These are phyloP conservation scores for Eledone cirrhosa DNA, from an alignment of 2,888 invertebrate genomes.

Conservation along the genomic window DNA sequence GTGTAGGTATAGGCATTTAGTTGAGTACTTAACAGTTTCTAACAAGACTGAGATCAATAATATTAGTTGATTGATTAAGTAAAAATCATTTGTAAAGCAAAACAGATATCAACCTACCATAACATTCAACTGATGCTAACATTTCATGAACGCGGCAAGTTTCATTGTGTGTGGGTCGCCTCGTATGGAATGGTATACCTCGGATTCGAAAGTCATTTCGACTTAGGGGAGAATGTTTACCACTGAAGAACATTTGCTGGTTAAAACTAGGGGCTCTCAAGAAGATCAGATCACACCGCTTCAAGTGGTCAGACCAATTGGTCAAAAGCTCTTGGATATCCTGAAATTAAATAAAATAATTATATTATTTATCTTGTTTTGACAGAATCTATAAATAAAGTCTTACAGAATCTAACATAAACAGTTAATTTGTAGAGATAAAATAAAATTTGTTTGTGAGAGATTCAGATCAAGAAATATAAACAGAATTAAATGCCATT, in stretches of 20 bases:
- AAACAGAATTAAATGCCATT: too few relatives aligned
- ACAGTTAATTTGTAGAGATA: background rate
- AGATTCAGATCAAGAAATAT: too few relatives aligned
- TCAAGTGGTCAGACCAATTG: conserved; percentile 76
- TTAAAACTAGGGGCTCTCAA: conserved; percentile 82
- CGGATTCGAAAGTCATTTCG: conserved; percentile 58
- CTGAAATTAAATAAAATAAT: conserved; percentile 66
- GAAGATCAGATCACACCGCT: conserved; percentile 77
- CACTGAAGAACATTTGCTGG: conserved; percentile 76
- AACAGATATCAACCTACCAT: conserved; percentile 44
- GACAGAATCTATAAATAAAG: background rate
- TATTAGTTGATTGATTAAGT: too few relatives aligned
- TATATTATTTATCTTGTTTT: background rate
- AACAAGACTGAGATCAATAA: too few relatives aligned
- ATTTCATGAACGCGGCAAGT: conserved; percentile 78
- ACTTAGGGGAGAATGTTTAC: conserved; percentile 75
- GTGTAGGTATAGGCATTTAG: too few relatives aligned
- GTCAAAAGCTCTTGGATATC: conserved; percentile 79
- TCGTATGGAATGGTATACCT: conserved; percentile 81
- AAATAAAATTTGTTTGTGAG: background rate
- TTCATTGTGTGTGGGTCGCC: conserved; percentile 83
- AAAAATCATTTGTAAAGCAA: too few relatives aligned
- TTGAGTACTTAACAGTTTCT: too few relatives aligned
- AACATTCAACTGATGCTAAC: conserved; percentile 69
- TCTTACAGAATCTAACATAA: too few relatives aligned